A percentile compares a stretch with the other conserved stretches of the same genome.
These are phyloP conservation scores for Ommatoiulus sabulosus DNA, from an alignment of 2,888 invertebrate genomes.

Conservation along the genomic window DNA sequence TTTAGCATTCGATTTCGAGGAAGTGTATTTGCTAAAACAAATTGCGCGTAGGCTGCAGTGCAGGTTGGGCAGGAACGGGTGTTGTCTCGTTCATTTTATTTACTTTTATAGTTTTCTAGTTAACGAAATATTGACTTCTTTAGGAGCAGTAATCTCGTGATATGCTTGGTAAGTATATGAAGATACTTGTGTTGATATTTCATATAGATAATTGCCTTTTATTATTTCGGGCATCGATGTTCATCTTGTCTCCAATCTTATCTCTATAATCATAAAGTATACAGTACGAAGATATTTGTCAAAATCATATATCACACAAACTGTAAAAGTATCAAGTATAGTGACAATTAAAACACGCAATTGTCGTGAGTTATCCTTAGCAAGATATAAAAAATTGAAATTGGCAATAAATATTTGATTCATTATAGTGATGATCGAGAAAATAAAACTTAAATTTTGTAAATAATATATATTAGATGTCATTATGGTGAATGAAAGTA, in stretches of 20 bases:
- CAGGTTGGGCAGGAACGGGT: background rate
- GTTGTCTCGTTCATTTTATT: background rate
- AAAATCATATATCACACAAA: too few relatives aligned
- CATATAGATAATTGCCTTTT: background rate
- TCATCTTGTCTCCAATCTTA: background rate
- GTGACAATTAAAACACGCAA: too few relatives aligned
- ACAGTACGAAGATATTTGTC: too few relatives aligned
- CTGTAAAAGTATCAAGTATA: too few relatives aligned
- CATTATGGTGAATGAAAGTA: slow-evolving; percentile 55
- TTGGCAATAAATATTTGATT: too few relatives aligned
- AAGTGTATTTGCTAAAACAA: background rate
- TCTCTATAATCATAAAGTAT: background rate
- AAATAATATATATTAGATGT: background rate
- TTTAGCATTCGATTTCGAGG: background rate
- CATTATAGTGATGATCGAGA: too few relatives aligned
- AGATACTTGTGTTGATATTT: background rate
- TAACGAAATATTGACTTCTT: background rate
- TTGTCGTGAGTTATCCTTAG: too few relatives aligned
- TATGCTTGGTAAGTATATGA: background rate
- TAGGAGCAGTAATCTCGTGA: background rate
- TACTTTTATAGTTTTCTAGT: background rate
- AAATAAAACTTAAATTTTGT: too few relatives aligned
- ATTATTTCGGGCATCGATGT: background rate
- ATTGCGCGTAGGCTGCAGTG: background rate
- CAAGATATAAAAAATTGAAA: too few relatives aligned